phyloP scores from a whole-genome alignment of 2,113 vertebrate species.

The Chaetodon auriga region DNA sequence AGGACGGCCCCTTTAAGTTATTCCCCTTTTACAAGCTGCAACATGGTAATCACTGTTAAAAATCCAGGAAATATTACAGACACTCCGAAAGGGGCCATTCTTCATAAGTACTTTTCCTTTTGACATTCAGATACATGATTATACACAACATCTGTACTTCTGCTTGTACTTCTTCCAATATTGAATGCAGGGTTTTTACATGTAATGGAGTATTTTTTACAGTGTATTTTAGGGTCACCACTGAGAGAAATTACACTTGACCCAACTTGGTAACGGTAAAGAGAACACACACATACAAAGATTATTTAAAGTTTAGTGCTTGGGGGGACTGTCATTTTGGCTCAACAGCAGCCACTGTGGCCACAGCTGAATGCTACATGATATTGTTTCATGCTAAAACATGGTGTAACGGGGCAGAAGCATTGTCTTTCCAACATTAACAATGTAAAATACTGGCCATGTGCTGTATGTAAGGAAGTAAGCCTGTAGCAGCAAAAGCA shows the following conservation, averaged over 20 bases:
- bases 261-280: neutral
- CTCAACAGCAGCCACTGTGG: neutral
- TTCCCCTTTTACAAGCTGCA: neutral
- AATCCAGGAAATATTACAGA: no score
- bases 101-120: no score
- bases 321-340: no score
- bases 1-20: neutral
- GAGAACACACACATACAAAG: neutral
- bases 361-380: neutral
- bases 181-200: neutral
- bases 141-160: neutral
- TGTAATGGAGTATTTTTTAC: neutral
- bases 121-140: neutral
- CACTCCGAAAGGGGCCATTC: no score
- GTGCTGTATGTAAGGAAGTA: no score
- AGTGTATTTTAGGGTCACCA: neutral
- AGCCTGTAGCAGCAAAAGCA: no score
- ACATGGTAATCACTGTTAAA: no score
- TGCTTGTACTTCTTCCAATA: no score
- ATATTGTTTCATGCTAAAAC: no score
- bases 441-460: no score
- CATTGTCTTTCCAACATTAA: no score
- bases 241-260: neutral
- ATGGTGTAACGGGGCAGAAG: no score
- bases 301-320: neutral